These are phyloP conservation scores for Xenotilapia caudafasciata DNA, from an alignment of 2,113 vertebrate species.

Conservation along the genomic window DNA sequence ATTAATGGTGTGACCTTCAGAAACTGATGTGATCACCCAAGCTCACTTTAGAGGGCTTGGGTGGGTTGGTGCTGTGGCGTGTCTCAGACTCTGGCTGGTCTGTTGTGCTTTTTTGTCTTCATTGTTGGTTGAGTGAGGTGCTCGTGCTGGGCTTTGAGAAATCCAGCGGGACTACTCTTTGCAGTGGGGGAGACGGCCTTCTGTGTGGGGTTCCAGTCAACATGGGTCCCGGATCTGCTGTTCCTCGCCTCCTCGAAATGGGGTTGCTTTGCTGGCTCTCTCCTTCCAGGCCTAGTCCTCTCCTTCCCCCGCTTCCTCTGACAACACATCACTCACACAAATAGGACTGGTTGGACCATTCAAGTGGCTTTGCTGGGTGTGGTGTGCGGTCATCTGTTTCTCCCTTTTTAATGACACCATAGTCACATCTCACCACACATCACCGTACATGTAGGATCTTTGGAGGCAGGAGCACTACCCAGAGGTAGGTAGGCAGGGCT, in stretches of 20 bases:
- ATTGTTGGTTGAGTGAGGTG: not conserved
- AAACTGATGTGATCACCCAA: not conserved
- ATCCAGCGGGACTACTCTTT: rapidly evolving
- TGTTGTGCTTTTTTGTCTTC: not conserved
- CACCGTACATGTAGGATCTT: not conserved
- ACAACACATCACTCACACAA: not conserved
- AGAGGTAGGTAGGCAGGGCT: not conserved
- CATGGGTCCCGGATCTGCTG: rapidly evolving
- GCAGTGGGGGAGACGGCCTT: not conserved
- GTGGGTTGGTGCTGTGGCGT: not conserved
- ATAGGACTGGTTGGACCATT: not conserved
- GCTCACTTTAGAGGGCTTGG: not conserved
- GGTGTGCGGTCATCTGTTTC: not conserved
- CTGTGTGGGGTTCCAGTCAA: not conserved
- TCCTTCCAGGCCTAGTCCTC: not conserved
- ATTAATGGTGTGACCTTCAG: not conserved
- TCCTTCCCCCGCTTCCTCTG: not conserved
- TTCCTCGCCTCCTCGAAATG: not conserved
- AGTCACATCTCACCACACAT: not conserved
- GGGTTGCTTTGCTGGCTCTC: not conserved
- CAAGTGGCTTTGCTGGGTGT: not conserved
- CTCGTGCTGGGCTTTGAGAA: not conserved
- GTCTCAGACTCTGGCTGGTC: not conserved
- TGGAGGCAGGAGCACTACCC: not conserved
- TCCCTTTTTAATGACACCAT: not conserved